phyloP scores from a whole-genome alignment of 2,113 vertebrate species.

The Scatophagus argus region DNA sequence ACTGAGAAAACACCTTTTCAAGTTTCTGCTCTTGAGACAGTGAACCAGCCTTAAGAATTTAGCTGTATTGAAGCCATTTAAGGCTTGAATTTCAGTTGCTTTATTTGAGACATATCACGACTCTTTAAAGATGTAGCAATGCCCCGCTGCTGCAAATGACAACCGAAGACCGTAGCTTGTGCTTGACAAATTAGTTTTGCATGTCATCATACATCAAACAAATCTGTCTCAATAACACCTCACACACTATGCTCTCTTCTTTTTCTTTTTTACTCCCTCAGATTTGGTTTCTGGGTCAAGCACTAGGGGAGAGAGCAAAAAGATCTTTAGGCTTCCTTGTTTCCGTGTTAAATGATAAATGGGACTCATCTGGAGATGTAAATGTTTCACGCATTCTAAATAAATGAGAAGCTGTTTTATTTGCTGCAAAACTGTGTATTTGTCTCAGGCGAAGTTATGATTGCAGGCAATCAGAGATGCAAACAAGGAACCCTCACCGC shows the following conservation, averaged over 20 bases:
- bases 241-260: not conserved
- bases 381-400: conserved; percentile 75
- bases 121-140: conserved; percentile 20
- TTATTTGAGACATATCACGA: conserved; percentile 9
- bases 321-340: conserved; percentile 21
- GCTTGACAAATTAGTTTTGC: conserved; percentile 45
- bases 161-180: conserved; percentile 12
- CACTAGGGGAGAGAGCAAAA: conserved; percentile 26
- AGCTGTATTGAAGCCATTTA: conserved; percentile 7
- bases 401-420: conserved; percentile 67
- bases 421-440: conserved; percentile 21
- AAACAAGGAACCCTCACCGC: conserved; percentile 7
- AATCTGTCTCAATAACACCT: conserved; percentile 36
- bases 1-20: no score
- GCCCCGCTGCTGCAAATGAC: conserved; percentile 21
- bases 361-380: conserved; percentile 66
- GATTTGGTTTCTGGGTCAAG: conserved; percentile 69
- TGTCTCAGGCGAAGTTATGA: conserved; percentile 45
- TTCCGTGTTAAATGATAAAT: conserved; percentile 78
- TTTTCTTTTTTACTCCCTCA: not conserved
- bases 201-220: conserved; percentile 43
- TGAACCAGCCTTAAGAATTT: not conserved
- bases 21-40: not conserved
- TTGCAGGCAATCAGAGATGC: conserved; percentile 48
- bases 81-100: conserved; percentile 9